A percentile compares a stretch with the other conserved stretches of the same genome.
Evolutionary conservation across 2,113 vertebrate genomes (phyloP).

Genomic region (Dunckerocampus dactyliophorus): DNA sequence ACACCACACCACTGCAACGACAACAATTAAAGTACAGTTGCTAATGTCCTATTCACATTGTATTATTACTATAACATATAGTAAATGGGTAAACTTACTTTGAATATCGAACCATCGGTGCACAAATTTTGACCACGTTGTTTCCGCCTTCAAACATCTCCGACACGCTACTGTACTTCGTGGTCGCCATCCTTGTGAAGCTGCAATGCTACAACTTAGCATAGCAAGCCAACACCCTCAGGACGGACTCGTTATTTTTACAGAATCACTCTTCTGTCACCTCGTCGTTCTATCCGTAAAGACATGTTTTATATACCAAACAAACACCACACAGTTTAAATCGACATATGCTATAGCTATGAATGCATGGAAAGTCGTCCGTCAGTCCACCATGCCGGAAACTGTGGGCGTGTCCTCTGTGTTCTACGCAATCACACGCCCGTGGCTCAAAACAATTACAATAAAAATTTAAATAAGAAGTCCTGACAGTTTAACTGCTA

Average conservation of each 20-base stretch:
- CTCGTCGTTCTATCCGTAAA: neutral
- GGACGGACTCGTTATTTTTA: neutral
- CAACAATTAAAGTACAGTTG: no score
- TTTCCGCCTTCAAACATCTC: conserved; percentile 84
- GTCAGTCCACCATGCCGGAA: neutral
- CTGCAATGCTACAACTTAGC: conserved; percentile 1
- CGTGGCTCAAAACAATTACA: neutral
- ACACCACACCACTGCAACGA: no score
- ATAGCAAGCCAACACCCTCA: conserved; percentile 21
- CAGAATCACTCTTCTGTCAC: neutral
- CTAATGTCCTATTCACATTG: no score
- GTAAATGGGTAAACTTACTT: conserved; percentile 78
- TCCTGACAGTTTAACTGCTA: neutral
- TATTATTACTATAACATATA: no score
- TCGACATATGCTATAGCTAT: neutral
- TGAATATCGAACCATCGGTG: conserved; percentile 97
- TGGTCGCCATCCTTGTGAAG: conserved; percentile 42
- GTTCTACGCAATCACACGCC: no score
- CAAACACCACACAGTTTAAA: neutral
- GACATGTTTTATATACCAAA: no score
- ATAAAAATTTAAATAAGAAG: neutral
- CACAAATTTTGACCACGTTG: conserved; percentile 82
- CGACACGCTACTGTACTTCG: conserved; percentile 57
- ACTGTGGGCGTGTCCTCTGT: neutral
- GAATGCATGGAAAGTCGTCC: no score